Conservation (phyloP, 2,888 invertebrate genomes). For the Agriopis aurantiaria region DNA sequence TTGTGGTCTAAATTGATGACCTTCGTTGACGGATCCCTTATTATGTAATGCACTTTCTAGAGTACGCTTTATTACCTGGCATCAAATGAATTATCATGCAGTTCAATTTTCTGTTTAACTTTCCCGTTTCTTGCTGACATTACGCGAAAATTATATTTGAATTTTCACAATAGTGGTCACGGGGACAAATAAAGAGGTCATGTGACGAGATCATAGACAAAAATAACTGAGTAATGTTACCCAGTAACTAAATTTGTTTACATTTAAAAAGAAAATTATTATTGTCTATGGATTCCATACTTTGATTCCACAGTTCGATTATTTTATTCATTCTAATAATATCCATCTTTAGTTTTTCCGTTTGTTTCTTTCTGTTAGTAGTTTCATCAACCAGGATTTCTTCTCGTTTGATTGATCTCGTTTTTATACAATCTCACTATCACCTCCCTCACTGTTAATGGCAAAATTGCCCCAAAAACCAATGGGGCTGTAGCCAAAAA, state of each 20-base stretch:
- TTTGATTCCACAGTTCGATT: no score
- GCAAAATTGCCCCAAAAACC: no score
- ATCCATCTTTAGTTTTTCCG: no score
- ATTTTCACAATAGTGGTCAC: conserved; percentile 89
- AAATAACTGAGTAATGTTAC: conserved; percentile 34
- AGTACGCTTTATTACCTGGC: conserved; percentile 82
- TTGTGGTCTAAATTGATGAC: conserved; percentile 72
- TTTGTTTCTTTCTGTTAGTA: no score
- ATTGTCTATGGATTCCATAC: background rate
- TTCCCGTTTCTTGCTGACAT: conserved; percentile 66
- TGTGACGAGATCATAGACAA: conserved; percentile 85
- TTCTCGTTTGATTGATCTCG: no score
- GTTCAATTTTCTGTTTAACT: conserved; percentile 84
- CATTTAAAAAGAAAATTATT: background rate
- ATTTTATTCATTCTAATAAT: no score
- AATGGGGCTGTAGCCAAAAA: no score
- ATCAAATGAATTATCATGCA: conserved; percentile 87
- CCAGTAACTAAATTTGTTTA: conserved; percentile 1
- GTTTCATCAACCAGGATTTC: no score
- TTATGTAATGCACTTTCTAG: conserved; percentile 70
- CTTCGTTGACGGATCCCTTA: conserved; percentile 70
- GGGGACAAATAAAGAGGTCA: conserved; percentile 91
- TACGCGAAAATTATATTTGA: conserved; percentile 87
- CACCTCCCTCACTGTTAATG: no score
- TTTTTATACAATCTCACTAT: no score